Evolutionary conservation across 1,140 invertebrate genomes (phyloP).

Genomic region (Drosophila novamexicana): DNA sequence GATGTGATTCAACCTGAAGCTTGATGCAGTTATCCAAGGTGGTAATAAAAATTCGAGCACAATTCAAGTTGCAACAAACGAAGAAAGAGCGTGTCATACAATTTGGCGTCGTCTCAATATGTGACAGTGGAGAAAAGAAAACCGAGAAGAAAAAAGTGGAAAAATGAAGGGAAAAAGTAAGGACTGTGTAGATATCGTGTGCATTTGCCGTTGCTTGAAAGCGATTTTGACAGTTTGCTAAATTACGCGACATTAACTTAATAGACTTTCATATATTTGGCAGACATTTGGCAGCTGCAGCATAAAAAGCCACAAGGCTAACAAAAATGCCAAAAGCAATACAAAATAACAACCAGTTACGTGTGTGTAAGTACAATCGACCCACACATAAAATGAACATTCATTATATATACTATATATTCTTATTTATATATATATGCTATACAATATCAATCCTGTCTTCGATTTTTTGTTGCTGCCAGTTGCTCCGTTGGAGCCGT

Average conservation of each 20-base stretch:
- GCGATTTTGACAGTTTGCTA: constrained; percentile 79
- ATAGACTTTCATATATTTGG: constrained; percentile 70
- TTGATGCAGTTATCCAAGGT: constrained; percentile 20
- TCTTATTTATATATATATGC: neutral
- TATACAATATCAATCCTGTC: neutral
- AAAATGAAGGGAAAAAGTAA: neutral
- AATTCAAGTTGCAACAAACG: constrained; percentile 12
- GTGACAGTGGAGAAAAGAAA: constrained; percentile 8
- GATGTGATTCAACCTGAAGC: constrained; percentile 11
- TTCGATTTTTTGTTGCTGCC: constrained; percentile 3
- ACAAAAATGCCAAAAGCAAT: constrained; percentile 41
- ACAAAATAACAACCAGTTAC: constrained; percentile 40
- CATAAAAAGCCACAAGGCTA: constrained; percentile 63
- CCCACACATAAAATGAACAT: constrained; percentile 19
- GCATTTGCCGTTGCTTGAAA: constrained; percentile 59
- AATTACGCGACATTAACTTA: constrained; percentile 82
- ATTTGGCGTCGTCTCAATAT: constrained; percentile 22
- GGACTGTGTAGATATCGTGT: constrained; percentile 54
- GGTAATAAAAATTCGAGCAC: constrained; percentile 21
- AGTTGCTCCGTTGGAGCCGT: neutral
- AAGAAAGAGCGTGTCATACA: constrained; percentile 21
- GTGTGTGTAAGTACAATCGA: constrained; percentile 30
- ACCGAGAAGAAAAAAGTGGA: neutral
- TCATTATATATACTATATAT: constrained; percentile 4
- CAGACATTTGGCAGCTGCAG: constrained; percentile 76